These are phyloP conservation scores for Melipona quadrifasciata DNA, from an alignment of 1,140 invertebrate species.

Conservation along the genomic window DNA sequence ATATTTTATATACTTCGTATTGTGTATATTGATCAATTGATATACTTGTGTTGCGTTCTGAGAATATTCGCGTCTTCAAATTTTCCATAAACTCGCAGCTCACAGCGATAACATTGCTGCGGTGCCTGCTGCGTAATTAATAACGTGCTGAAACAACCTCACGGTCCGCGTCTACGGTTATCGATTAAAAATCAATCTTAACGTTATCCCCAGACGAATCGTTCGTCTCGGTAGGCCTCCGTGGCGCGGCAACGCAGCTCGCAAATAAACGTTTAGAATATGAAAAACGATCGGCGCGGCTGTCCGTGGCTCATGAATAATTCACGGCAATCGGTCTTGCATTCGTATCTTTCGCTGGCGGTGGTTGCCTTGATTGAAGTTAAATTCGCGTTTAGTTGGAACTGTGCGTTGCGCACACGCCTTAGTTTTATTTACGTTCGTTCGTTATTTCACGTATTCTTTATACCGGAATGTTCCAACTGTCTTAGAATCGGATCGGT, in stretches of 20 bases:
- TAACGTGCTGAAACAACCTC: neutral
- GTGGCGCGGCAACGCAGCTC: conserved; percentile 3
- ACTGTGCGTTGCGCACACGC: neutral
- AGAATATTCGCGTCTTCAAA: too few relatives aligned
- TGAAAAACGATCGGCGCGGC: conserved; percentile 42
- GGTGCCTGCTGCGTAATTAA: neutral
- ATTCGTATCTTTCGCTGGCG: conserved; percentile 13
- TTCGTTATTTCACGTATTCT: neutral
- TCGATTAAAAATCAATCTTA: conserved; percentile 22
- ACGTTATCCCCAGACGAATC: neutral
- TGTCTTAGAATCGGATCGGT: neutral
- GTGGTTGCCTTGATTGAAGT: conserved; percentile 19
- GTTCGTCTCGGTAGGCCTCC: conserved; percentile 10
- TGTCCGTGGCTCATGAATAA: conserved; percentile 35
- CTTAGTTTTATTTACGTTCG: neutral
- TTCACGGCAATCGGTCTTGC: conserved; percentile 37
- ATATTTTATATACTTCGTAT: too few relatives aligned
- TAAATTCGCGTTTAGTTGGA: conserved; percentile 7
- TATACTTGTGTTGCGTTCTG: too few relatives aligned
- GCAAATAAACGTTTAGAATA: conserved; percentile 41
- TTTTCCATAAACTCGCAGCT: too few relatives aligned
- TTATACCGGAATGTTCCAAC: neutral
- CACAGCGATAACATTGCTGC: too few relatives aligned
- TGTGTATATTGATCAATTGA: too few relatives aligned
- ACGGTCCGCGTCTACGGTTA: neutral